Evolutionary conservation across 2,888 invertebrate species (phyloP), one percentile per base, ranked within the genome.

Genomic region (Oscheius sp.): DNA sequence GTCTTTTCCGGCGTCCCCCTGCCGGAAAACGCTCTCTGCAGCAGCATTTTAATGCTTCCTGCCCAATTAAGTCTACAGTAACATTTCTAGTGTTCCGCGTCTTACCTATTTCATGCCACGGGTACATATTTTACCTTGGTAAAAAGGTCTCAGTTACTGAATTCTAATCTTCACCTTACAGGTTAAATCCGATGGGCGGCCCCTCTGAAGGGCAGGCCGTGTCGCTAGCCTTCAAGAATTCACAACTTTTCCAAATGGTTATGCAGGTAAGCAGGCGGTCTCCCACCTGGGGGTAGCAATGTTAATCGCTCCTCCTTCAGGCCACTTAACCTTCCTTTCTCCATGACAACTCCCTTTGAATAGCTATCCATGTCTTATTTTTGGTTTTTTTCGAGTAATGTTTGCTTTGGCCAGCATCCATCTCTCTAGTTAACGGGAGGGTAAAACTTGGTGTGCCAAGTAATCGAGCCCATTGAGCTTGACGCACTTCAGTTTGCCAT

Each of bases 241-340:
- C 82, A 21, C 79, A 79, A 50, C 73, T 82, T 60, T 82, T 79
- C 78, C 75, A 78, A 70, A 79, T 82, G 76, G 78, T 82, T 65
- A 79, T 82, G 82, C 76, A 82, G 80, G 82, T 82, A 73, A 47
- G 68, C 70, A 13, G 10, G 21, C 47, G 48, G 55, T 63, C 68
- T 58, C 74, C 70, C 66, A 32, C 32, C 13, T 37, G 33, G 11
- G 21, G 53, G 35, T 32, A 47, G 5, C 50, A 11, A 59, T 63
- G 53, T 11, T 35, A 9, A 48, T 70, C n/a, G 5, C 63, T 74
- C 68, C 65, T 76, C 55, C 59, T 66, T 63, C 65, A 68, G 75
- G 65, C 73, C 77, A 78, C 73, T 63, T 63, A 63, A 42, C 75
- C 75, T 75, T 74, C 50, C 11, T 58, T 58, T 29, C 11, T 58